Percentiles rank a stretch among this genome's conserved stretches.
These are phyloP conservation scores for Lasioglossum baleicum DNA, from an alignment of 1,140 invertebrate genomes.

Conservation along the genomic window DNA sequence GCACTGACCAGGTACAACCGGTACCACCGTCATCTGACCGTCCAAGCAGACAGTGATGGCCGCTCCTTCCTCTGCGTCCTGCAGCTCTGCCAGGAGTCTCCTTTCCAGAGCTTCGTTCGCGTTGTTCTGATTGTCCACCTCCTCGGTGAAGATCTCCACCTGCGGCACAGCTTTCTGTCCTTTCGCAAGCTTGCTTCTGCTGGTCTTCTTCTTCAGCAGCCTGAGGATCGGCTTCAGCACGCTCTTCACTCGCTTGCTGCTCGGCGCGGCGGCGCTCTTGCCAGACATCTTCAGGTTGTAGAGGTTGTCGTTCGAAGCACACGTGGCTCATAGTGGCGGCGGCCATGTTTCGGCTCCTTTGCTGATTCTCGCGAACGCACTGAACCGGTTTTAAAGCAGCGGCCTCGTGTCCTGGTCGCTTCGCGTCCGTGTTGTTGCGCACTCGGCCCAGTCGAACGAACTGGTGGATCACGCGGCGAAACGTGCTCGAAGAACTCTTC, in stretches of 20 bases:
- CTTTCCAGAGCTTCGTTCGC: slow-evolving; percentile 75
- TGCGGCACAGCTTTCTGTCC: slow-evolving; percentile 65
- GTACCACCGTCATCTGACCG: slow-evolving; percentile 77
- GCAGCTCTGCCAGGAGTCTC: slow-evolving; percentile 69
- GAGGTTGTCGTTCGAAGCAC: slow-evolving; percentile 76
- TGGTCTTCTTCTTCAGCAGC: slow-evolving; percentile 66
- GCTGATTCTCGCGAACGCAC: slow-evolving; percentile 15
- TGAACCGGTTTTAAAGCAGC: slow-evolving; percentile 58
- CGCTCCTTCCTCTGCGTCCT: slow-evolving; percentile 72
- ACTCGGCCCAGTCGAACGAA: slow-evolving; percentile 34
- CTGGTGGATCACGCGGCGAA: too few species aligned
- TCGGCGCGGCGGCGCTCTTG: slow-evolving; percentile 49
- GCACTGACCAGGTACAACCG: slow-evolving; percentile 75
- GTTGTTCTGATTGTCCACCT: slow-evolving; percentile 77
- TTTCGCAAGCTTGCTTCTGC: slow-evolving; percentile 59
- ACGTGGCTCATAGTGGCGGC: slow-evolving; percentile 70
- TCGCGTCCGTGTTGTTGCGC: too few species aligned
- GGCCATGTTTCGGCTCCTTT: slow-evolving; percentile 68
- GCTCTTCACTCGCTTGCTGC: slow-evolving; percentile 60
- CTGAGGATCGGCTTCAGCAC: slow-evolving; percentile 71
- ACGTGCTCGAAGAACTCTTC: too few species aligned
- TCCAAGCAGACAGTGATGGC: slow-evolving; percentile 77
- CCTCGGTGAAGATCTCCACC: slow-evolving; percentile 73
- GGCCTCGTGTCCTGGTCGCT: too few species aligned
- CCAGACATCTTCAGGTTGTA: slow-evolving; percentile 74